Conservation (phyloP, 2,797 vertebrate species). For the Eulemur coronatus region DNA sequence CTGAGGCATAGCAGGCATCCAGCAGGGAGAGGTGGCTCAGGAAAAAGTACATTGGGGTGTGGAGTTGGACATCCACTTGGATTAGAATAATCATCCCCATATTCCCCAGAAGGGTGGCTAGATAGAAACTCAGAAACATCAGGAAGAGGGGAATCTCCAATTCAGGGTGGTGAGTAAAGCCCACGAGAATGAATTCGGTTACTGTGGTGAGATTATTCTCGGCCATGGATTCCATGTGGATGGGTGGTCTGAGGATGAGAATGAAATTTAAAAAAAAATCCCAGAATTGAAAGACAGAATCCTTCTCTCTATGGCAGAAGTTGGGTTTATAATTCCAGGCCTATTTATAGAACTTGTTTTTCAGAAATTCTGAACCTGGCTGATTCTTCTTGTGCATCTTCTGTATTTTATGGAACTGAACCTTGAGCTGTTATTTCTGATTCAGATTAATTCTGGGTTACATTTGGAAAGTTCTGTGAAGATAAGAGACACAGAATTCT, state of each 20-base stretch:
- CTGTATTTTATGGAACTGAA: background rate
- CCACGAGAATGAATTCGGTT: constrained; percentile 64
- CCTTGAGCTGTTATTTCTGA: background rate
- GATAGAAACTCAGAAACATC: constrained; percentile 61
- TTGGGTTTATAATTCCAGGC: background rate
- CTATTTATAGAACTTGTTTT: background rate
- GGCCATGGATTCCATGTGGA: constrained; percentile 1
- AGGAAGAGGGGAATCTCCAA: constrained; percentile 54
- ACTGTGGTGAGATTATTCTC: constrained; percentile 53
- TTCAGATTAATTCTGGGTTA: background rate
- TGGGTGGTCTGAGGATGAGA: background rate
- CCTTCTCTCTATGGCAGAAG: background rate
- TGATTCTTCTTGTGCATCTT: background rate
- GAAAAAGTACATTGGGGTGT: constrained; percentile 74
- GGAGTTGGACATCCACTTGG: constrained; percentile 38
- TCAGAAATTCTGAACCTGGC: background rate
- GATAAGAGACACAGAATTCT: background rate
- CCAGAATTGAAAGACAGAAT: background rate
- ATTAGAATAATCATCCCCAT: constrained; percentile 68
- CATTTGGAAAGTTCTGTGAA: constrained; percentile 29
- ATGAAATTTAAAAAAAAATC: background rate
- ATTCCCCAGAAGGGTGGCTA: constrained; percentile 69
- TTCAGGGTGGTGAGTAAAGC: constrained; percentile 9
- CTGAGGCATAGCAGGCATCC: constrained; percentile 58
- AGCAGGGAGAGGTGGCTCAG: constrained; percentile 70